Percentiles rank a stretch among this genome's conserved stretches.
These are phyloP conservation scores for Holotrichia oblita DNA, from an alignment of 1,140 invertebrate genomes.

Conservation along the genomic window DNA sequence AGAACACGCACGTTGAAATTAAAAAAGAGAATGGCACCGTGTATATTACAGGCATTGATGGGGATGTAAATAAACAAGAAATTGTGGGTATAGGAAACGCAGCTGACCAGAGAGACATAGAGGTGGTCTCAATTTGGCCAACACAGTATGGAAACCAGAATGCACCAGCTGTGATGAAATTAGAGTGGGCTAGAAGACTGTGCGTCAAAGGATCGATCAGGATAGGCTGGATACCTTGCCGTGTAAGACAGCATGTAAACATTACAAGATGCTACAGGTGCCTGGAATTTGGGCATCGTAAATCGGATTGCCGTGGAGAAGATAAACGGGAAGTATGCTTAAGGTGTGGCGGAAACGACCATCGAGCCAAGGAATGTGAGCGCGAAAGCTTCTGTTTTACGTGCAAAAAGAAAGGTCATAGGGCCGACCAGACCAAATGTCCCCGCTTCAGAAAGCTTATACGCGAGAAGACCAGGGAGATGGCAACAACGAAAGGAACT, in stretches of 20 bases:
- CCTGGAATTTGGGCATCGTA: slow-evolving; percentile 39
- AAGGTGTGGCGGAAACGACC: slow-evolving; percentile 37
- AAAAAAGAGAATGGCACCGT: slow-evolving; percentile 34
- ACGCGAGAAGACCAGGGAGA: background rate
- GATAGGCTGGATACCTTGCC: slow-evolving; percentile 31
- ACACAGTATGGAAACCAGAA: slow-evolving; percentile 24
- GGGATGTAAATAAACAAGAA: slow-evolving; percentile 11
- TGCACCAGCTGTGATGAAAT: slow-evolving; percentile 17
- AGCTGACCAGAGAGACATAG: background rate
- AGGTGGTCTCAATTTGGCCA: slow-evolving; percentile 29
- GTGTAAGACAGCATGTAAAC: background rate
- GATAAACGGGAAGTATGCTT: slow-evolving; percentile 35
- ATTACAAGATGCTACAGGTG: slow-evolving; percentile 27
- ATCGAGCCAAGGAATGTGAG: slow-evolving; percentile 37
- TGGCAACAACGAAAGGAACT: background rate
- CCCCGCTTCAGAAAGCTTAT: slow-evolving; percentile 33
- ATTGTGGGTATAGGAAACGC: slow-evolving; percentile 21
- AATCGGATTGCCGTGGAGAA: slow-evolving; percentile 3
- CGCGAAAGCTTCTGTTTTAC: background rate
- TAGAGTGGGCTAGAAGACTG: slow-evolving; percentile 19
- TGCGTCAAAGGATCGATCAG: background rate
- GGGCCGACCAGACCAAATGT: slow-evolving; percentile 18
- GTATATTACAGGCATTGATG: slow-evolving; percentile 35
- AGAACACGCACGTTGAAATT: too few species aligned
- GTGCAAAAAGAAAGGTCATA: slow-evolving; percentile 39